phyloP scores from a whole-genome alignment of 2,888 invertebrate genomes.

The Aethes cnicana region DNA sequence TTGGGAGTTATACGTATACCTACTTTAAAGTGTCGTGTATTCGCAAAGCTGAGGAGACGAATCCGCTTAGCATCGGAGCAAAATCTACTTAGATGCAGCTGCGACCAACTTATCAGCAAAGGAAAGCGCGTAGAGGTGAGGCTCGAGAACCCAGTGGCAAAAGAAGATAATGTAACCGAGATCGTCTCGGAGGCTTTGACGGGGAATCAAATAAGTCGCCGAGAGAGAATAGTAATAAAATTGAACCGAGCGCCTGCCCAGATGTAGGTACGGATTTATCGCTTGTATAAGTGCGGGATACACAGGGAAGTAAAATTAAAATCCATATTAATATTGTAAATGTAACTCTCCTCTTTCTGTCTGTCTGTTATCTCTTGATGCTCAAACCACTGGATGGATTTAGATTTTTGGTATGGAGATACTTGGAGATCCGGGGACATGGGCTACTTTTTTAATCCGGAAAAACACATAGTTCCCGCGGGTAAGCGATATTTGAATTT shows the following conservation, averaged over 20 bases:
- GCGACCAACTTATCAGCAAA: slow-evolving; percentile 26
- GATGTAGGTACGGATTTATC: slow-evolving; percentile 80
- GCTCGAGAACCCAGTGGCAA: slow-evolving; percentile 49
- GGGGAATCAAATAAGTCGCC: slow-evolving; percentile 79
- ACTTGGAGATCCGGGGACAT: too few relatives aligned
- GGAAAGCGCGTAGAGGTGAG: slow-evolving; percentile 37
- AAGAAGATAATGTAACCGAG: slow-evolving; percentile 69
- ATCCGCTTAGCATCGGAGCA: slow-evolving; percentile 15
- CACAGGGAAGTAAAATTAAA: slow-evolving; percentile 41
- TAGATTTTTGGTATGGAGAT: too few relatives aligned
- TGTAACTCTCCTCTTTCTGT: too few relatives aligned
- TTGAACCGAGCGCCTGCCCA: slow-evolving; percentile 77
- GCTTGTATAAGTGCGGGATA: slow-evolving; percentile 46
- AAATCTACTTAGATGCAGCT: slow-evolving; percentile 19
- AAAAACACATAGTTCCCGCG: too few relatives aligned
- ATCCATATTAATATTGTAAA: background rate
- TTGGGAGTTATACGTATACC: too few relatives aligned
- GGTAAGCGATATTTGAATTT: too few relatives aligned
- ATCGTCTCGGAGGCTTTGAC: slow-evolving; percentile 68
- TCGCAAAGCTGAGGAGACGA: background rate
- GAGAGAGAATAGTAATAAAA: slow-evolving; percentile 79
- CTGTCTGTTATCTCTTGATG: too few relatives aligned
- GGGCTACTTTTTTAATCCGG: too few relatives aligned
- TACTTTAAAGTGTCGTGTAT: too few relatives aligned
- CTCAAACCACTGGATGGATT: too few relatives aligned